These are phyloP conservation scores for Chloroceryle amazona DNA, from an alignment of 2,797 vertebrate genomes.

Conservation along the genomic window DNA sequence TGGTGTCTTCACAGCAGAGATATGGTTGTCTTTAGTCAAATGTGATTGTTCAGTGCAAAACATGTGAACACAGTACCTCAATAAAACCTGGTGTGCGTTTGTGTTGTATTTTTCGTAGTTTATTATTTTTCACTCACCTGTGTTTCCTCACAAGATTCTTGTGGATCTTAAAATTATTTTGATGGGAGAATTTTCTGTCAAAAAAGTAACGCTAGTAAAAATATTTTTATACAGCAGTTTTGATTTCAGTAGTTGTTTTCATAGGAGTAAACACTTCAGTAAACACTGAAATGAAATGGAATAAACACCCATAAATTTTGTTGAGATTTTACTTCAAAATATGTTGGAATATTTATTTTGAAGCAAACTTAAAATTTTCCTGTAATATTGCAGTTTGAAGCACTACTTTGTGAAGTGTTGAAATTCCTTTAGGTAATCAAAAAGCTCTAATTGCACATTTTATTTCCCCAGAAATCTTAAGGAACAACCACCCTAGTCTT, in stretches of 20 bases:
- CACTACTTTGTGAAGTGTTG: not conserved
- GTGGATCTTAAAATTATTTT: not conserved
- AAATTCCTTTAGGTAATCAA: conserved; percentile 3
- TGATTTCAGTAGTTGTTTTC: not conserved
- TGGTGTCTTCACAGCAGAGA: not conserved
- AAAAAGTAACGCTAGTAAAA: not conserved
- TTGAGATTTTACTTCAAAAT: conserved; percentile 1
- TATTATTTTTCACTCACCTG: not conserved
- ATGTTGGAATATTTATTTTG: not conserved
- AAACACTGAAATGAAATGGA: not conserved
- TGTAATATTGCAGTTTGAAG: not conserved
- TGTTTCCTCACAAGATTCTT: not conserved
- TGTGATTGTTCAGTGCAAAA: not conserved
- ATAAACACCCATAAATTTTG: not conserved
- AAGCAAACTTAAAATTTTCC: not conserved
- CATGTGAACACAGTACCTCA: conserved; percentile 25
- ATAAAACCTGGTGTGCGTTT: conserved; percentile 50
- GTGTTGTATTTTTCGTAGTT: not conserved
- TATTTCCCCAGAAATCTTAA: not conserved
- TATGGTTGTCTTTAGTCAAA: not conserved
- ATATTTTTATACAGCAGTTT: not conserved
- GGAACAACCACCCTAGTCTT: not conserved
- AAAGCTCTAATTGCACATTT: not conserved
- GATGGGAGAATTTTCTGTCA: not conserved
- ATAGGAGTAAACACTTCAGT: not conserved